Evolutionary conservation across 1,140 invertebrate species (phyloP).

Genomic region (Lordiphosa stackelbergi): DNA sequence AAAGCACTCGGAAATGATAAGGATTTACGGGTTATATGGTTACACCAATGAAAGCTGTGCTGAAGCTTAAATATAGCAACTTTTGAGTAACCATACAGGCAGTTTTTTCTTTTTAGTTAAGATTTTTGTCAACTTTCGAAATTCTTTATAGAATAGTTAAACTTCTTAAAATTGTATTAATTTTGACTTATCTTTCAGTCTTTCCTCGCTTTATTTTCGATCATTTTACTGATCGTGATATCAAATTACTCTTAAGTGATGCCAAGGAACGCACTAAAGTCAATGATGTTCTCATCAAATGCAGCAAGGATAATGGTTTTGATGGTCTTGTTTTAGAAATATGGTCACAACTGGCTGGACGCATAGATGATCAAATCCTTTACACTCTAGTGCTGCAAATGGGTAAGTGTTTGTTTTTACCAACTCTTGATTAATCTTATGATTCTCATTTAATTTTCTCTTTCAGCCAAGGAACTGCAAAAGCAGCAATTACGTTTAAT

Average conservation of each 20-base stretch:
- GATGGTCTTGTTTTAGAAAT: slow-evolving; percentile 93
- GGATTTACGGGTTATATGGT: too few relatives aligned
- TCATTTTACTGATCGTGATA: slow-evolving; percentile 86
- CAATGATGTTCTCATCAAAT: slow-evolving; percentile 80
- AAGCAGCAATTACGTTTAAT: slow-evolving; percentile 81
- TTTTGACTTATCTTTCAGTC: slow-evolving; percentile 78
- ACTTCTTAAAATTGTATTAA: not conserved
- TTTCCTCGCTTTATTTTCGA: slow-evolving; percentile 92
- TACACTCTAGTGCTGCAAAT: slow-evolving; percentile 82
- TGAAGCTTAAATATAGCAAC: too few relatives aligned
- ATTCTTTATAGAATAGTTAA: too few relatives aligned
- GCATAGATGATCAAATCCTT: slow-evolving; percentile 82
- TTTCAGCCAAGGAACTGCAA: slow-evolving; percentile 57
- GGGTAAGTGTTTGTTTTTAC: slow-evolving; percentile 72
- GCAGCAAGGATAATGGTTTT: slow-evolving; percentile 84
- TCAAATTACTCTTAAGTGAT: slow-evolving; percentile 81
- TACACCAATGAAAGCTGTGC: too few relatives aligned
- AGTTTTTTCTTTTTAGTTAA: too few relatives aligned
- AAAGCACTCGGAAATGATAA: too few relatives aligned
- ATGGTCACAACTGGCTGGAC: slow-evolving; percentile 88
- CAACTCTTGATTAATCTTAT: not conserved
- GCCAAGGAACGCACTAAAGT: slow-evolving; percentile 80
- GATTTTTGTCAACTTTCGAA: too few relatives aligned
- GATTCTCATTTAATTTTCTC: not conserved
- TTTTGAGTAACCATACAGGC: too few relatives aligned